Base-by-base conservation (phyloP, 2,113 vertebrate genomes). In the Lutjanus erythropterus region DNA sequence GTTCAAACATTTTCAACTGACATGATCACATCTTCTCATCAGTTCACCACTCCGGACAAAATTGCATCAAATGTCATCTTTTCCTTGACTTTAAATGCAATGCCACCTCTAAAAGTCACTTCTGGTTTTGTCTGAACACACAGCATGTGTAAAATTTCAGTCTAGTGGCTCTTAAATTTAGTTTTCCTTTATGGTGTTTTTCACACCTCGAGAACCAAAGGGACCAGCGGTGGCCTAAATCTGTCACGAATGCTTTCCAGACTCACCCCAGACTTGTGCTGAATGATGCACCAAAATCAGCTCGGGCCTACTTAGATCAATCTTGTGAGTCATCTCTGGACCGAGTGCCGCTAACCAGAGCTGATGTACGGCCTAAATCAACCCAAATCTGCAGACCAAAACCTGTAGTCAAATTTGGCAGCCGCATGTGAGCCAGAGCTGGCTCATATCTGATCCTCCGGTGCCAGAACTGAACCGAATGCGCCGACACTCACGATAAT, bases 231-330 rank as follows among this genome's bases (percentile, higher is more conserved):
- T 46, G 37, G 49, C 74, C 70, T 65, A 8, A 74, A 52, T 77
- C 70, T 69, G 49, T 67, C 72, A 67, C 14, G 11, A 42, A n/a
- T 0, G 10, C 47, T 35, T 50, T 9, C 61, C 55, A 49, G 4
- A 71, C 44, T 42, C 6, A 27, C 37, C 46, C 52, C 37, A 37
- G 35, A 44, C 59, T 52, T 72, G 80, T 31, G 66, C 42, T 50
- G 25, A 52, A 21, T 39, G 11, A 67, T 56, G 55, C 60, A 67
- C 68, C 68, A 73, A 31, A 69, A 64, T 41, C 46, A 61, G 39
- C 55, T 68, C 29, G 27, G 44, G 12, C 41, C 31, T 9, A 16
- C 41, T 47, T 18, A 46, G 31, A 11, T 56, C n/a, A 6, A 9
- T 75, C 19, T 56, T 39, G 15, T 0, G 61, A 78, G 46, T 14